Evolutionary conservation across 2,797 vertebrate genomes (phyloP).

Genomic region (Calcarius lapponicus): DNA sequence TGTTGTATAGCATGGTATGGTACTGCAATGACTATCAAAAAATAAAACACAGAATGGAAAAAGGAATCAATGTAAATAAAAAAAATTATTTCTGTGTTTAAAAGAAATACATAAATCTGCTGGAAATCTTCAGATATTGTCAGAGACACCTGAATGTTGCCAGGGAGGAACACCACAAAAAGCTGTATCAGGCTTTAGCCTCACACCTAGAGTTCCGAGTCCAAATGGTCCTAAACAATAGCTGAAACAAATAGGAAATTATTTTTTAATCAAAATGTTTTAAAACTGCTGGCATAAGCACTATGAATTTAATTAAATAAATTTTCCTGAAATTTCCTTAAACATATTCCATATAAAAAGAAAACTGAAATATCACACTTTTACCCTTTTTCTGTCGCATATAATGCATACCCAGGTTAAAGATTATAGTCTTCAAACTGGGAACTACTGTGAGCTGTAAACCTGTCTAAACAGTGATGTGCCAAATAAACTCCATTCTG

Average conservation of each 20-base stretch:
- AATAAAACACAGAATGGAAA: not conserved
- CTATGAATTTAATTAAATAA: not conserved
- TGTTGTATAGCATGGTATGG: not conserved
- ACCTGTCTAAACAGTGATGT: not conserved
- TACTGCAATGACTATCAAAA: not conserved
- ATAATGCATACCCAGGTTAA: not conserved
- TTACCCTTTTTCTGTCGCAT: not conserved
- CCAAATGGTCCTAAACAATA: not conserved
- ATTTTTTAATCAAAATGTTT: not conserved
- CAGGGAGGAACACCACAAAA: not conserved
- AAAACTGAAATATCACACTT: not conserved
- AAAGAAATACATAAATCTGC: not conserved
- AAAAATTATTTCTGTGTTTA: not conserved
- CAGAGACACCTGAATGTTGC: not conserved
- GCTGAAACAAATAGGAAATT: not conserved
- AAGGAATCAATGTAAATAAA: not conserved
- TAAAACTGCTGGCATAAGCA: not conserved
- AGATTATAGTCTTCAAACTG: constrained; percentile 14
- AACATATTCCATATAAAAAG: not conserved
- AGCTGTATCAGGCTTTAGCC: not conserved
- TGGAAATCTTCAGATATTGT: not conserved
- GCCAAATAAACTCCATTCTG: not conserved
- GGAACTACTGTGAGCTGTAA: not conserved
- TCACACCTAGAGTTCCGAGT: not conserved
- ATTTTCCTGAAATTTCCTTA: not conserved